A percentile compares a stretch with the other conserved stretches of the same genome.
Conservation (phyloP, 2,113 vertebrate species). For the Fregetta grallaria region DNA sequence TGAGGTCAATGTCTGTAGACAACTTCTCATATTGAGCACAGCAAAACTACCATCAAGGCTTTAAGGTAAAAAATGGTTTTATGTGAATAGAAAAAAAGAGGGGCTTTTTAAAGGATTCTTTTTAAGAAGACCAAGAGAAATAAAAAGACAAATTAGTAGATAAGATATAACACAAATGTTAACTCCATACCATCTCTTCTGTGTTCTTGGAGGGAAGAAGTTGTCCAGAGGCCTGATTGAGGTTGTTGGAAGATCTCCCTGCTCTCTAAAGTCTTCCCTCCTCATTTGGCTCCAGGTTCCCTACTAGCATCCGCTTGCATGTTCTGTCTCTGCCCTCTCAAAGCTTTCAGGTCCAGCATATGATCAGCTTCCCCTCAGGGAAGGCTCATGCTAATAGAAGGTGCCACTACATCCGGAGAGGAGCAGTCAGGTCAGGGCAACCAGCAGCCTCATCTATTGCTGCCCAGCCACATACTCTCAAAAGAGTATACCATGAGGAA, state of each 20-base stretch:
- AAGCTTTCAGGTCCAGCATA: neutral
- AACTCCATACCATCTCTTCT: neutral
- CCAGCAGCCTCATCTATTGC: neutral
- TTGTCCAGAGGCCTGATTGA: neutral
- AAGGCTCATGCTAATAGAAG: neutral
- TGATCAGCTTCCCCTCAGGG: neutral
- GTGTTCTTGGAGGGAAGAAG: neutral
- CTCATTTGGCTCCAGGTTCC: neutral
- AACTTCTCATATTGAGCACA: neutral
- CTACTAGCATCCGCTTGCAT: accelerated
- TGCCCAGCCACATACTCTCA: neutral
- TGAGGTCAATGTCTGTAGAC: neutral
- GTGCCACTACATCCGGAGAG: neutral
- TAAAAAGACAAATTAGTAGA: neutral
- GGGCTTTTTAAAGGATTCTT: accelerated
- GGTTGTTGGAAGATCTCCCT: neutral
- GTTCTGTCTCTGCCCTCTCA: neutral
- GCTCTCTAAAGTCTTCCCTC: neutral
- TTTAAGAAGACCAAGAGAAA: neutral
- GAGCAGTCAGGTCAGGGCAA: neutral
- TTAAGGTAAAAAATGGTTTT: neutral
- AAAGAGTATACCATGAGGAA: neutral
- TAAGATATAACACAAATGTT: neutral
- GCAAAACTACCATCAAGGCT: neutral
- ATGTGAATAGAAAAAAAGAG: neutral